Base-by-base conservation (phyloP, 2,888 invertebrate species). In the Xestia sexstrigata region DNA sequence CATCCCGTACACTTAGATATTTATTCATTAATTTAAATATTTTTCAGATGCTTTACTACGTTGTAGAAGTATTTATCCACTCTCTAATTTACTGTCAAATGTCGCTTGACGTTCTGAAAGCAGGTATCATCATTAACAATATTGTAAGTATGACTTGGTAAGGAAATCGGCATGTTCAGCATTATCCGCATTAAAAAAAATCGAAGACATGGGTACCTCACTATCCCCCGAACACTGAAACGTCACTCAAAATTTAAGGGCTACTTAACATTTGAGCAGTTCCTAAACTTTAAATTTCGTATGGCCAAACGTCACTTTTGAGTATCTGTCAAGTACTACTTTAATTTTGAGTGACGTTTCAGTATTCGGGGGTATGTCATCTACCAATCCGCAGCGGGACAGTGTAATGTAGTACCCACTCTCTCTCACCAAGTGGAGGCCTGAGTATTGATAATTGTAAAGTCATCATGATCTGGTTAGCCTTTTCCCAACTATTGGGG, bases 21-120 rank as follows among this genome's bases (percentile, higher is more conserved):
- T 65, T 63, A n/a, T 42, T 42, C 13, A n/a, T 39, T 39, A n/a
- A 5, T 15, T 55, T 30, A 3, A 2, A 1, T 0, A 55, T 4
- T 39, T 76, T 76, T n/a, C 78, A 76, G 76, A 58, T 77, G 6
- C 58, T 76, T 35, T 76, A 76, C 39, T 76, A 77, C 30, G 60
- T 76, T 26, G 5, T 66, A 49, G 76, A 76, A 76, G 30, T 76
- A 49, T 58, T 76, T 39, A n/a, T 76, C 3, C 76, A 76, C 39
- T 66, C 76, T n/a, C 5, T 76, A 11, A 17, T 76, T 39, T 66
- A 77, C 30, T 13, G 60, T n/a, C 76, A 76, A 77, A 9, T 30
- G 17, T 26, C 58, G 20, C 58, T 77, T n/a, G 76, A 67, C 0
- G 0, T 20, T 8, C 13, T 60, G 13, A 60, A 77, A n/a, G 3